These are phyloP conservation scores for Oncorhynchus masou DNA, from an alignment of 2,113 vertebrate genomes.

Conservation along the genomic window DNA sequence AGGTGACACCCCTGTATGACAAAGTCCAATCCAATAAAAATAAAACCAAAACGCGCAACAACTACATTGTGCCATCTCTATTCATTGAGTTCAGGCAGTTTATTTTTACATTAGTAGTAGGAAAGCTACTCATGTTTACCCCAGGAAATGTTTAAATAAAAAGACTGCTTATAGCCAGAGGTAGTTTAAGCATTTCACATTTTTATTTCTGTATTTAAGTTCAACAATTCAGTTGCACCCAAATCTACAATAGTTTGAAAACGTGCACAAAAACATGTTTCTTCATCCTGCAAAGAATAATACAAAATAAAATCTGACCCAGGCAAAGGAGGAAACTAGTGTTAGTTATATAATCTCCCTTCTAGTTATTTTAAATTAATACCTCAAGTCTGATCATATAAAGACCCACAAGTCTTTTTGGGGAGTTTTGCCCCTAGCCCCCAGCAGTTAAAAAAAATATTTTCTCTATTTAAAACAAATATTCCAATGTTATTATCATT, in stretches of 20 bases:
- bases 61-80: too few species aligned
- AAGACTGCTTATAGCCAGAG: conserved; percentile 5
- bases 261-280: conserved; percentile 81
- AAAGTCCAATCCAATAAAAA: not conserved
- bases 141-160: not conserved
- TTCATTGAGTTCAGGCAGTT: not conserved
- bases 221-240: conserved; percentile 80
- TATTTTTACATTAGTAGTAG: not conserved
- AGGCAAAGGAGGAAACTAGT: conserved; percentile 76
- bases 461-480: conserved; percentile 82
- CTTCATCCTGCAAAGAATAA: conserved; percentile 80
- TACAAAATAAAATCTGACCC: conserved; percentile 77
- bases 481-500: conserved; percentile 69
- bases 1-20: not conserved
- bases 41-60: not conserved
- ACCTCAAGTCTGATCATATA: conserved; percentile 65
- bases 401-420: conserved; percentile 59
- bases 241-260: conserved; percentile 82
- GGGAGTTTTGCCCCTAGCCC: conserved; percentile 51
- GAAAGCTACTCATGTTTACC: not conserved
- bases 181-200: conserved; percentile 74
- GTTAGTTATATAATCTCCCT: conserved; percentile 75
- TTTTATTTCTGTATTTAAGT: conserved; percentile 79
- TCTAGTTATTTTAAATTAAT: conserved; percentile 74
- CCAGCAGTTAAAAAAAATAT: conserved; percentile 81